These are phyloP conservation scores for Melanostoma scalare DNA, from an alignment of 2,888 invertebrate genomes.

Conservation along the genomic window DNA sequence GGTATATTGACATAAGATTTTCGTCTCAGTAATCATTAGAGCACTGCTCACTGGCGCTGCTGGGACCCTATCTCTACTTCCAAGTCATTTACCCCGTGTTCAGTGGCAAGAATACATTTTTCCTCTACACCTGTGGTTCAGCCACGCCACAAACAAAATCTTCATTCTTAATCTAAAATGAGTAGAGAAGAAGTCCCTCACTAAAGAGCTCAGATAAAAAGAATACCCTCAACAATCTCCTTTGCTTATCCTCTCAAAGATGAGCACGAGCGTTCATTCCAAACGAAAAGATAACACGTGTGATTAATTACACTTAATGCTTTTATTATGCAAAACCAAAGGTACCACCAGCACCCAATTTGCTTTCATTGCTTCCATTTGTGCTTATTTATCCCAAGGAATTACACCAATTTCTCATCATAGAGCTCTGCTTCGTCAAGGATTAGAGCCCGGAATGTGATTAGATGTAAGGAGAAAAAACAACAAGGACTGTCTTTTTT, in stretches of 20 bases:
- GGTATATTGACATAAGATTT: too few relatives aligned
- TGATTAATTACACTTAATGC: constrained; percentile 72
- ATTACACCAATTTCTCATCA: constrained; percentile 69
- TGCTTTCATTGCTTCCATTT: constrained; percentile 70
- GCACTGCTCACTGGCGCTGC: too few relatives aligned
- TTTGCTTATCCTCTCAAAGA: constrained; percentile 32
- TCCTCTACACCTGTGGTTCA: constrained; percentile 22
- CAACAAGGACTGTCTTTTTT: constrained; percentile 39
- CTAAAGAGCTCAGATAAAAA: neutral
- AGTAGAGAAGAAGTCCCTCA: constrained; percentile 1
- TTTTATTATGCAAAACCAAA: constrained; percentile 72
- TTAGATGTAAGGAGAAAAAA: constrained; percentile 55
- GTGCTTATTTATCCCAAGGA: constrained; percentile 67
- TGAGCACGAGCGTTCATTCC: constrained; percentile 63
- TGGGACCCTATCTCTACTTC: constrained; percentile 8
- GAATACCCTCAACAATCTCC: constrained; percentile 30
- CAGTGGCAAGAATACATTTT: constrained; percentile 12
- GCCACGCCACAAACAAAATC: constrained; percentile 6
- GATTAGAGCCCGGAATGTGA: constrained; percentile 70
- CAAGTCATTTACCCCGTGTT: constrained; percentile 14
- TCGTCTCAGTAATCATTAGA: too few relatives aligned
- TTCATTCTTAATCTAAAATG: neutral
- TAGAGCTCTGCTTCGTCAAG: constrained; percentile 52
- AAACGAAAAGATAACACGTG: constrained; percentile 64
- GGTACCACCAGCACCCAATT: constrained; percentile 67